Evolutionary conservation across 2,113 vertebrate genomes (phyloP).

Genomic region (Motacilla tschutschensis): DNA sequence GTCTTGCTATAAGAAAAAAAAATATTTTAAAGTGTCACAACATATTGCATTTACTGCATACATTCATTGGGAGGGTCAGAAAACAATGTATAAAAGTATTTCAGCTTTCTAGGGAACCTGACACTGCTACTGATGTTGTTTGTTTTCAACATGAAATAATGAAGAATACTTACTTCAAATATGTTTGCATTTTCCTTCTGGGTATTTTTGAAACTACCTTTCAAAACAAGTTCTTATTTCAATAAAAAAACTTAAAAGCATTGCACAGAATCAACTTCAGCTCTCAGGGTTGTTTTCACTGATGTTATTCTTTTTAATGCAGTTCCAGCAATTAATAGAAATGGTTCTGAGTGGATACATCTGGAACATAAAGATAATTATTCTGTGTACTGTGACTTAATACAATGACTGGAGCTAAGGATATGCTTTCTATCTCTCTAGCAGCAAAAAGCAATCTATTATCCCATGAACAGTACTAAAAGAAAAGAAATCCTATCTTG

Average conservation of each 20-base stretch:
- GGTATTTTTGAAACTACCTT: neutral
- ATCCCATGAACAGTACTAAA: neutral
- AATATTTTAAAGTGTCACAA: neutral
- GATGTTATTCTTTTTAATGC: neutral
- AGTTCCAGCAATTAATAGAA: neutral
- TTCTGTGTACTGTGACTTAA: neutral
- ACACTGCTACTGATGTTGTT: neutral
- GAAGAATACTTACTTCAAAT: neutral
- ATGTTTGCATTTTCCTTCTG: neutral
- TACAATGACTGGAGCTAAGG: neutral
- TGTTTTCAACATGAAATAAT: neutral
- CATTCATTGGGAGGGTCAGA: accelerated
- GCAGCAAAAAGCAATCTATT: neutral
- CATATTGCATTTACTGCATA: neutral
- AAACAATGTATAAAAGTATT: neutral
- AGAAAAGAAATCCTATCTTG: neutral
- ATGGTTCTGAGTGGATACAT: neutral
- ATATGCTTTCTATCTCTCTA: neutral
- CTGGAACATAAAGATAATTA: neutral
- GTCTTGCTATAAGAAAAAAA: neutral
- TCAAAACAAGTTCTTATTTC: neutral
- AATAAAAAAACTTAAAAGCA: neutral
- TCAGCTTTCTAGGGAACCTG: neutral
- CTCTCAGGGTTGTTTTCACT: neutral
- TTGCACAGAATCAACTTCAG: neutral